Evolutionary conservation across 2,113 vertebrate genomes (phyloP).

Genomic region (Hydrochoerus hydrochaeris): DNA sequence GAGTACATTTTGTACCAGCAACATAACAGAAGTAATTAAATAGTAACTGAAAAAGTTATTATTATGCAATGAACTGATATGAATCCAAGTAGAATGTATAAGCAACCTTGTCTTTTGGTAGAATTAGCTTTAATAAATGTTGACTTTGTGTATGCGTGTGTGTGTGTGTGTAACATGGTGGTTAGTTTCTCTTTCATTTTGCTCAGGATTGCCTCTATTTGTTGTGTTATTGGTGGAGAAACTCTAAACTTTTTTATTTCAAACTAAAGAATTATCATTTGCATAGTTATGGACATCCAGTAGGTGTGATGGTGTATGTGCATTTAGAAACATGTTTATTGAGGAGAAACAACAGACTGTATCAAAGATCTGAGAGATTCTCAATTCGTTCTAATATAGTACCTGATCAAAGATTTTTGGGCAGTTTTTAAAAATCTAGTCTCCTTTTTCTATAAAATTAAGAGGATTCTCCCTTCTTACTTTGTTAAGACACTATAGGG

Average conservation of each 20-base stretch:
- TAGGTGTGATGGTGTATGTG: background rate
- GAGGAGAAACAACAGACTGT: background rate
- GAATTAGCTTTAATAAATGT: background rate
- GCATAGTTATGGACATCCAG: background rate
- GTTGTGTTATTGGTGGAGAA: background rate
- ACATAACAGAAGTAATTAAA: background rate
- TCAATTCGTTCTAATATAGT: background rate
- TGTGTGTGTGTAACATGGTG: background rate
- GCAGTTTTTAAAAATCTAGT: background rate
- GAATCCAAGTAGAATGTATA: background rate
- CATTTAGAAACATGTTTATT: background rate
- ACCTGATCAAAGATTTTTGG: background rate
- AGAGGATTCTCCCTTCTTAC: background rate
- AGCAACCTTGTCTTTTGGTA: background rate
- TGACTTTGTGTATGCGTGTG: too few relatives aligned
- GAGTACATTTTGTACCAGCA: constrained; percentile 53
- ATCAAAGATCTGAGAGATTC: background rate
- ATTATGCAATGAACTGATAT: background rate
- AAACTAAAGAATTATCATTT: background rate
- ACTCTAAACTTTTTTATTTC: background rate
- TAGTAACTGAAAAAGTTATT: background rate
- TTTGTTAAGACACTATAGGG: background rate
- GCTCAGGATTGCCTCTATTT: background rate
- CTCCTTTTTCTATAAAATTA: constrained; percentile 18
- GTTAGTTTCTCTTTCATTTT: constrained; percentile 42